A percentile compares a stretch with the other conserved stretches of the same genome.
phyloP scores from a whole-genome alignment of 2,888 invertebrate genomes.

The Meteorus colon region DNA sequence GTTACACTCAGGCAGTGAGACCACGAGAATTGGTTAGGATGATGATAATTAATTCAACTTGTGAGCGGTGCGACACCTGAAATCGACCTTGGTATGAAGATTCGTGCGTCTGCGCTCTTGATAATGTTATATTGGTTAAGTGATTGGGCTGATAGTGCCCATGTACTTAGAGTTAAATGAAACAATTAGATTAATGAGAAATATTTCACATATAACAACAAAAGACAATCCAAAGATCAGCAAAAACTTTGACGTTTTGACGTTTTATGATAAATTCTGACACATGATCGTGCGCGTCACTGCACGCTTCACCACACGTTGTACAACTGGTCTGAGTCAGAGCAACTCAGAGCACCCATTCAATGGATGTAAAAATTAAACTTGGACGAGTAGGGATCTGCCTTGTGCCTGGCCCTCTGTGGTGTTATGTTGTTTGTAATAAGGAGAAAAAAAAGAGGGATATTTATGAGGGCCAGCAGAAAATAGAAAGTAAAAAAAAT shows the following conservation, averaged over 20 bases:
- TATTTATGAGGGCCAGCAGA: background rate
- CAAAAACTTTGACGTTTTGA: conserved; percentile 2
- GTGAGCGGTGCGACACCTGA: conserved; percentile 26
- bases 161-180: background rate
- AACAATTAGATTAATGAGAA: background rate
- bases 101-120: conserved; percentile 16
- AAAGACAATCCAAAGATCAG: background rate
- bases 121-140: background rate
- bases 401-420: background rate
- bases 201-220: background rate
- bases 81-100: conserved; percentile 21
- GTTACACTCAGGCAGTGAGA: too few relatives aligned
- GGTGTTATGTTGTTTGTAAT: background rate
- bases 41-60: conserved; percentile 18
- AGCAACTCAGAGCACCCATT: background rate
- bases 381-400: conserved; percentile 13
- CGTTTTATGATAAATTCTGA: background rate
- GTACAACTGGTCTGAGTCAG: background rate
- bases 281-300: conserved; percentile 18
- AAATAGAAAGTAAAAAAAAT: background rate
- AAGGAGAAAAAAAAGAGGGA: background rate
- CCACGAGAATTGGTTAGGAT: background rate
- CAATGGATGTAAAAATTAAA: background rate
- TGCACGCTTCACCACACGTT: background rate
- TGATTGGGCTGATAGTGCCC: background rate